phyloP scores from a whole-genome alignment of 2,797 vertebrate genomes.

The Micromesistius poutassou region DNA sequence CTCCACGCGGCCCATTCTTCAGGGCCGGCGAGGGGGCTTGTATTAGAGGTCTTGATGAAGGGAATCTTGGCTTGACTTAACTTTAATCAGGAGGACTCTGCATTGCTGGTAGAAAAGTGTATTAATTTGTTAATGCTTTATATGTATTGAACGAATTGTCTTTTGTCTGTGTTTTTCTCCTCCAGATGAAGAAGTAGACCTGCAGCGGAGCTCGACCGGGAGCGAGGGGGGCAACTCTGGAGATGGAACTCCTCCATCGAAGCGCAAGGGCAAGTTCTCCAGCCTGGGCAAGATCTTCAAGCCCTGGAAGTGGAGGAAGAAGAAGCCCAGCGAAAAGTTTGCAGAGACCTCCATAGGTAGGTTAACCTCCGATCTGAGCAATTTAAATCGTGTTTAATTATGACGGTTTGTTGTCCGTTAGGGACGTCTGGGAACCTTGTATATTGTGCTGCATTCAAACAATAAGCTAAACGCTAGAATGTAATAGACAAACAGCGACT shows the following conservation, averaged over 20 bases:
- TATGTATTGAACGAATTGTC: neutral
- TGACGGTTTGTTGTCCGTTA: no score
- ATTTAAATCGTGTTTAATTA: neutral
- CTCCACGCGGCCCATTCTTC: neutral
- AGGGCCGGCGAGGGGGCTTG: neutral
- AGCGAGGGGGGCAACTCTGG: slow-evolving; percentile 77
- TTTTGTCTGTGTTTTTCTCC: neutral
- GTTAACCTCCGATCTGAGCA: neutral
- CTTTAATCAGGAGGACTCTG: neutral
- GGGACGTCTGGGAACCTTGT: neutral
- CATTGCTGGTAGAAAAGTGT: neutral
- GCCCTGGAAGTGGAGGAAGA: slow-evolving; percentile 98
- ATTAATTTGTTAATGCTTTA: neutral
- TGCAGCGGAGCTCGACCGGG: slow-evolving; percentile 57
- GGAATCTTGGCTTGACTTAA: neutral
- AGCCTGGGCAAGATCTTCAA: slow-evolving; percentile 92
- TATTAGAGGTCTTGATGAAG: neutral
- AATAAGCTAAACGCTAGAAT: neutral
- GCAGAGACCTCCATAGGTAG: slow-evolving; percentile 90
- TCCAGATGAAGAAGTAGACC: slow-evolving; percentile 76
- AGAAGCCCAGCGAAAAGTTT: slow-evolving; percentile 93
- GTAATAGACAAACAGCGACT: neutral
- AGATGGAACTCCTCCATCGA: slow-evolving; percentile 79
- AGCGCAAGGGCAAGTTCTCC: slow-evolving; percentile 92
- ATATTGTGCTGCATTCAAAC: no score